Conservation (phyloP, 2,888 invertebrate species). For the Cetonia aurata region DNA sequence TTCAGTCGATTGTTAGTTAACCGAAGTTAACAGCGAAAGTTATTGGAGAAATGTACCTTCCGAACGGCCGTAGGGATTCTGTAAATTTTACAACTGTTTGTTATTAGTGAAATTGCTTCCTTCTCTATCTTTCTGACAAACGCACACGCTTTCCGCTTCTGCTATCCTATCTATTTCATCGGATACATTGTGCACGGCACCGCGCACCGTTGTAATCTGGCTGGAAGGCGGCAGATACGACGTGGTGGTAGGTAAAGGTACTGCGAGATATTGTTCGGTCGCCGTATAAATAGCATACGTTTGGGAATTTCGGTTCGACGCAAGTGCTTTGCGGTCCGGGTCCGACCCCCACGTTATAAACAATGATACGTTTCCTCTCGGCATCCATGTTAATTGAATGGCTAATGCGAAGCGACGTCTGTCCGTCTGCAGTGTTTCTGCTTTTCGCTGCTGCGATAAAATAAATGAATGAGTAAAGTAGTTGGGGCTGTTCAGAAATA, state of each 20-base stretch:
- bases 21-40: conserved; percentile 26
- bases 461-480: too few species aligned
- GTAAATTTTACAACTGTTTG: conserved; percentile 40
- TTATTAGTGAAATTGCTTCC: conserved; percentile 36
- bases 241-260: conserved; percentile 14
- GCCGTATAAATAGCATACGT: conserved; percentile 42
- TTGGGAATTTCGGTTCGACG: conserved; percentile 44
- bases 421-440: background rate
- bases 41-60: conserved; percentile 39
- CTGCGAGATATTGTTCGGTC: conserved; percentile 17
- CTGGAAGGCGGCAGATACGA: background rate
- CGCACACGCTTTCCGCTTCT: too few species aligned
- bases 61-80: conserved; percentile 34
- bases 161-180: too few species aligned
- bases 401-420: conserved; percentile 36
- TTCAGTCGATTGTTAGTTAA: background rate
- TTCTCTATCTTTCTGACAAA: background rate
- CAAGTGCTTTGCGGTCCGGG: conserved; percentile 42
- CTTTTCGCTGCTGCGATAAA: too few species aligned
- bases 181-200: background rate
- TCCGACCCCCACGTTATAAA: conserved; percentile 37
- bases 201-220: background rate
- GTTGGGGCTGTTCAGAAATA: too few species aligned
- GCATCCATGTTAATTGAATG: conserved; percentile 44
- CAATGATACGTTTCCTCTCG: conserved; percentile 40